Conservation (phyloP, 2,888 invertebrate species). For the Apocheima hispidaria region DNA sequence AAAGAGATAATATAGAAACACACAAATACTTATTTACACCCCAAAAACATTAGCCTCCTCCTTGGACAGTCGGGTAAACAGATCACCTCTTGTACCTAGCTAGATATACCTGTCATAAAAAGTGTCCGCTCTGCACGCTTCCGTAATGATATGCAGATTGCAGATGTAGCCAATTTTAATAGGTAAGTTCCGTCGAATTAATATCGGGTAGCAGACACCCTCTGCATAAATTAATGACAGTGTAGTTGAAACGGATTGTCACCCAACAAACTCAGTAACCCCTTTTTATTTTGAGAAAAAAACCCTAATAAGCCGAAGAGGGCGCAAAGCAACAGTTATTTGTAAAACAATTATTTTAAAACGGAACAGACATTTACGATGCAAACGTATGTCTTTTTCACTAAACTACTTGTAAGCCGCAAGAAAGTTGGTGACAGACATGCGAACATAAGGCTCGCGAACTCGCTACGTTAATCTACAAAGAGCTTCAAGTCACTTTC, state of each 20-base stretch:
- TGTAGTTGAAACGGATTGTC: constrained; percentile 12
- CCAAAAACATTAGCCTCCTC: no score
- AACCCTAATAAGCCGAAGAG: constrained; percentile 31
- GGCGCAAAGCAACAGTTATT: constrained; percentile 53
- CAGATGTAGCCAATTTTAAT: constrained; percentile 20
- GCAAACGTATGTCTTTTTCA: constrained; percentile 61
- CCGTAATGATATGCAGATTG: constrained; percentile 17
- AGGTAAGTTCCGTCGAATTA: constrained; percentile 14
- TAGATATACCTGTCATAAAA: constrained; percentile 4
- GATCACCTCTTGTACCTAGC: neutral
- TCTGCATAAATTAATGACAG: constrained; percentile 21
- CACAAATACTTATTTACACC: no score
- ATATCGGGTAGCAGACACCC: constrained; percentile 11
- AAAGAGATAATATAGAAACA: no score
- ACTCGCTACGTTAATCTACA: neutral
- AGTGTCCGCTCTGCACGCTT: constrained; percentile 8
- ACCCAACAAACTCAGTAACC: constrained; percentile 3
- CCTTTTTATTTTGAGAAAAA: constrained; percentile 25
- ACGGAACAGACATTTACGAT: constrained; percentile 65
- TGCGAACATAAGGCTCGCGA: constrained; percentile 13
- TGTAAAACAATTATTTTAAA: constrained; percentile 65
- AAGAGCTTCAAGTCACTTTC: neutral
- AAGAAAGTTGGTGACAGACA: constrained; percentile 54
- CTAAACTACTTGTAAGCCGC: constrained; percentile 64
- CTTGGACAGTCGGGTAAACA: no score